Evolutionary conservation across 2,888 invertebrate species (phyloP), one percentile per base, ranked within the genome.

Genomic region (Carterocephalus palaemon): DNA sequence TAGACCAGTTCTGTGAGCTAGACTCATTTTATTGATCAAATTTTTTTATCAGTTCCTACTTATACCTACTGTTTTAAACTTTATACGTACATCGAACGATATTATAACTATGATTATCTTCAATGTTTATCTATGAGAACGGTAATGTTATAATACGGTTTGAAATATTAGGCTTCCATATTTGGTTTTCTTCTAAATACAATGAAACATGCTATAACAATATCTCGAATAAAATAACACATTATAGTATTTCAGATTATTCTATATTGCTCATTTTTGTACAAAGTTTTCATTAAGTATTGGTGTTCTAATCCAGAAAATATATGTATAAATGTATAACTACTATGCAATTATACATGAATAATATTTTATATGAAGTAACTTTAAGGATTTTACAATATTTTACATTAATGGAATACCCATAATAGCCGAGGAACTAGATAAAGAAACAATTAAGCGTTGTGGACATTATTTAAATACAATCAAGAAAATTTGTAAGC

Each of bases 211-310:
- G 61, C 70, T 79, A 74, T 82, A 82, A 76, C 78, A 83, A 77
- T 77, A 64, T 69, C 64, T 65, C 61, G 58, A 78, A 71, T 75
- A 74, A 79, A 78, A 77, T 73, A 80, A 79, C 74, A 68, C 75
- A 53, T 56, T 62, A 67, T 59, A 69, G 54, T 71, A 70, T 69
- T 75, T 72, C 64, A 78, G 79, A 71, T 76, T 70, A 74, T 74
- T 71, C 81, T 85, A 86, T 86, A 86, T 86, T 86, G 86, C 86
- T 86, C 75, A 72, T 81, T 69, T 85, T 86, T 86, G 86, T 86
- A 86, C 86, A 85, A 84, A 82, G 84, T 84, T 86, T 78, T 79
- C 79, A 69, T 79, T 64, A 76, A 72, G 70, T 79, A 81, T 86
- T 85, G 86, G 85, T 86, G 85, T 85, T 84, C 68, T 74, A 74